These are phyloP conservation scores for Hypomecis atomaria DNA, from an alignment of 2,888 invertebrate species.

Conservation along the genomic window DNA sequence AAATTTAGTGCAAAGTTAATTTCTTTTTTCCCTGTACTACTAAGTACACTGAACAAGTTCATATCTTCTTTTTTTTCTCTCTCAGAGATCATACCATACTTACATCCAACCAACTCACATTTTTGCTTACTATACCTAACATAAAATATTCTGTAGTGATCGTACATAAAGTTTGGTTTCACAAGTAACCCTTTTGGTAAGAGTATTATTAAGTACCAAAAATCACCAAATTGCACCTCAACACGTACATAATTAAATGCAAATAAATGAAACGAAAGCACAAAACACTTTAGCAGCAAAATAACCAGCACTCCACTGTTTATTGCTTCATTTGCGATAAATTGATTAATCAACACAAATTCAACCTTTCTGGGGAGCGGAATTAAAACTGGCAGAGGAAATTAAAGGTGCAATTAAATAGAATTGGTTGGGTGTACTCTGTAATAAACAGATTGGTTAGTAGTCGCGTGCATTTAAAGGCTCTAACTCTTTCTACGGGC, in stretches of 20 bases:
- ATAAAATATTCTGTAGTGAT: no score
- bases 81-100: no score
- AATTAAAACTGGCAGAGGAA: conserved; percentile 20
- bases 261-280: conserved; percentile 28
- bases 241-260: conserved; percentile 27
- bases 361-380: conserved; percentile 16
- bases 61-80: no score
- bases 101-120: no score
- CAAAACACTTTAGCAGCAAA: conserved; percentile 23
- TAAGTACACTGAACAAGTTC: no score
- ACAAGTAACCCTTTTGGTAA: no score
- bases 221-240: conserved; percentile 2
- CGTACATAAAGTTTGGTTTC: no score
- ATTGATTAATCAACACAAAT: conserved; percentile 31
- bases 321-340: conserved; percentile 25
- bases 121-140: no score
- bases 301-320: conserved; percentile 26
- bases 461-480: neutral
- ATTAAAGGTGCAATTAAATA: conserved; percentile 14
- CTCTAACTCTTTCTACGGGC: no score
- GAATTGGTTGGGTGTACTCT: conserved; percentile 4
- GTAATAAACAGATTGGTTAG: neutral
- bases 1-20: no score
- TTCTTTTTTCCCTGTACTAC: no score
- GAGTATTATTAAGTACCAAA: neutral